Evolutionary conservation across 2,797 vertebrate species (phyloP).

Genomic region (Kryptolebias ocellatus): DNA sequence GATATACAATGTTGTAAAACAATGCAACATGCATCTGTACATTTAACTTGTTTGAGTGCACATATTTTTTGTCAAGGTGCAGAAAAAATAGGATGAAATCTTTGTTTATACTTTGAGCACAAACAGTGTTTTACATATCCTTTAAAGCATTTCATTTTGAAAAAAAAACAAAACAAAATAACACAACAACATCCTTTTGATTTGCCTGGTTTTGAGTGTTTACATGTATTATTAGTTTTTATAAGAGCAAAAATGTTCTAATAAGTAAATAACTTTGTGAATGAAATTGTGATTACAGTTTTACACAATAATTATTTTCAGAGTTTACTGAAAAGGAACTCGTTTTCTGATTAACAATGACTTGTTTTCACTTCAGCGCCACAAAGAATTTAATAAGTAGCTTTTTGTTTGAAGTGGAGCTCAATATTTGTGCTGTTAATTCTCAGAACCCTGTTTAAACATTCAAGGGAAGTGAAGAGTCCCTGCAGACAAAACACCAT

Average conservation of each 20-base stretch:
- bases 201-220: background rate
- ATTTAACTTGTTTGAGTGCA: background rate
- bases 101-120: too few species aligned
- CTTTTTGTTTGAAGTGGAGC: constrained; percentile 2
- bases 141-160: too few species aligned
- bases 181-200: background rate
- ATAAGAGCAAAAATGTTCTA: background rate
- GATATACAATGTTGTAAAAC: background rate
- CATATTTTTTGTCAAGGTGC: background rate
- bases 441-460: constrained; percentile 4
- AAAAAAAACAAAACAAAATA: too few species aligned
- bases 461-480: background rate
- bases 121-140: too few species aligned
- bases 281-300: background rate
- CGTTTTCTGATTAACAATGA: background rate
- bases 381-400: constrained; percentile 3
- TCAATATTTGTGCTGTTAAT: background rate
- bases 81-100: too few species aligned
- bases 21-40: background rate
- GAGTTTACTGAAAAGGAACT: background rate
- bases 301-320: background rate
- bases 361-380: background rate
- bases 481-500: constrained; percentile 1
- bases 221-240: background rate
- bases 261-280: background rate